Percentiles rank a stretch among this genome's conserved stretches.
Conservation (phyloP, 2,113 vertebrate genomes). For the Pelmatolapia mariae region DNA sequence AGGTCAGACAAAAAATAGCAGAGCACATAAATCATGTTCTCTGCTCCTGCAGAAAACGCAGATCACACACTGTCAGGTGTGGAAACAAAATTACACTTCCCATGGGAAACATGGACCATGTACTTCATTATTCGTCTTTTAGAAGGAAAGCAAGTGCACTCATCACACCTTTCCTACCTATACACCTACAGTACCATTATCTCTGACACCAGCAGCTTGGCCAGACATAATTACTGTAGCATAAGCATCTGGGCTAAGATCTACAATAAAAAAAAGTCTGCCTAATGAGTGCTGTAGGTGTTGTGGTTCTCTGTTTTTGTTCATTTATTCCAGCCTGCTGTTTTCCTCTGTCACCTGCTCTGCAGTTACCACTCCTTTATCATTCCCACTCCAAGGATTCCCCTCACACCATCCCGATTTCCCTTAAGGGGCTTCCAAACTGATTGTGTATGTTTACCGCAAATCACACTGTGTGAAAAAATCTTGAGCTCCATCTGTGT, state of each 20-base stretch:
- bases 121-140: conserved; percentile 68
- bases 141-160: conserved; percentile 49
- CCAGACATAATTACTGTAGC: conserved; percentile 34
- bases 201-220: conserved; percentile 52
- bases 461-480: background rate
- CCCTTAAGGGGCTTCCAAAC: background rate
- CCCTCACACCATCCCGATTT: background rate
- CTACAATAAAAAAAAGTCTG: conserved; percentile 2
- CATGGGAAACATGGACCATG: conserved; percentile 49
- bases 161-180: conserved; percentile 35
- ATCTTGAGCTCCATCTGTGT: background rate
- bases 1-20: conserved; percentile 64
- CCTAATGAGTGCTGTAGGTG: background rate
- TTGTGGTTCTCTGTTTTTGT: background rate
- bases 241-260: conserved; percentile 31
- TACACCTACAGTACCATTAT: conserved; percentile 48
- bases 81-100: conserved; percentile 60
- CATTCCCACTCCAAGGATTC: background rate
- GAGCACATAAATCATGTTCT: conserved; percentile 67
- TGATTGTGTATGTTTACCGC: background rate
- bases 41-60: conserved; percentile 23
- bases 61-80: conserved; percentile 62
- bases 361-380: background rate
- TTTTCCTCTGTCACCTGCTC: background rate
- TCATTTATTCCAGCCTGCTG: background rate